Percentiles rank a stretch among this genome's conserved stretches.
These are phyloP conservation scores for Pachypsylla venusta DNA, from an alignment of 1,140 invertebrate genomes.

Conservation along the genomic window DNA sequence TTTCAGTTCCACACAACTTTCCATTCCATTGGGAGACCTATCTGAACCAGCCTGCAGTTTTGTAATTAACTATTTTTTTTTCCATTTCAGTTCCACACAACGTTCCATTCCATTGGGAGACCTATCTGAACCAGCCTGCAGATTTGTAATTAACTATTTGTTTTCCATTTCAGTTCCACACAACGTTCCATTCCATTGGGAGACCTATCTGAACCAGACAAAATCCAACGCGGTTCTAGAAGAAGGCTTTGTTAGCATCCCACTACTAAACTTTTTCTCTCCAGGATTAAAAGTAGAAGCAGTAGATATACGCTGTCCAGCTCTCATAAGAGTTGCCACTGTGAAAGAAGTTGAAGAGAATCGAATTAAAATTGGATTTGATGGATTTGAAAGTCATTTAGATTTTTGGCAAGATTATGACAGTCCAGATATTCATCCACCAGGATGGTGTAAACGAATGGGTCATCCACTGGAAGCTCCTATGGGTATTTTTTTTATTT, in stretches of 20 bases:
- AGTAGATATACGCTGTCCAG: slow-evolving; percentile 70
- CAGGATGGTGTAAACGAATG: slow-evolving; percentile 79
- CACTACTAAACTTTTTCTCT: slow-evolving; percentile 58
- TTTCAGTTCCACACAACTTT: too few species aligned
- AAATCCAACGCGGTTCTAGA: slow-evolving; percentile 60
- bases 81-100: too few species aligned
- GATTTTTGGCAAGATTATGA: slow-evolving; percentile 85
- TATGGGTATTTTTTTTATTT: too few species aligned
- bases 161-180: too few species aligned
- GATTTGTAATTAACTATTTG: too few species aligned
- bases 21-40: slow-evolving; percentile 77
- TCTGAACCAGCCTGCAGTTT: slow-evolving; percentile 61
- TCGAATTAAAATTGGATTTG: slow-evolving; percentile 71
- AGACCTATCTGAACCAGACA: slow-evolving; percentile 62
- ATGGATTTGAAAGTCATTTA: slow-evolving; percentile 76
- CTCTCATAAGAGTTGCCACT: slow-evolving; percentile 71
- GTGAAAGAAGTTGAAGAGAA: slow-evolving; percentile 60
- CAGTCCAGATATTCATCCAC: slow-evolving; percentile 75
- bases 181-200: slow-evolving; percentile 81
- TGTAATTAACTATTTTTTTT: too few species aligned
- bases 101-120: slow-evolving; percentile 74
- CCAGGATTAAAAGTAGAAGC: slow-evolving; percentile 60
- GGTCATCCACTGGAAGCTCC: slow-evolving; percentile 73
- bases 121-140: slow-evolving; percentile 64
- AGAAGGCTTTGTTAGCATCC: slow-evolving; percentile 62